Conservation (phyloP, 2,797 vertebrate genomes). For the Macroramphosus scolopax region DNA sequence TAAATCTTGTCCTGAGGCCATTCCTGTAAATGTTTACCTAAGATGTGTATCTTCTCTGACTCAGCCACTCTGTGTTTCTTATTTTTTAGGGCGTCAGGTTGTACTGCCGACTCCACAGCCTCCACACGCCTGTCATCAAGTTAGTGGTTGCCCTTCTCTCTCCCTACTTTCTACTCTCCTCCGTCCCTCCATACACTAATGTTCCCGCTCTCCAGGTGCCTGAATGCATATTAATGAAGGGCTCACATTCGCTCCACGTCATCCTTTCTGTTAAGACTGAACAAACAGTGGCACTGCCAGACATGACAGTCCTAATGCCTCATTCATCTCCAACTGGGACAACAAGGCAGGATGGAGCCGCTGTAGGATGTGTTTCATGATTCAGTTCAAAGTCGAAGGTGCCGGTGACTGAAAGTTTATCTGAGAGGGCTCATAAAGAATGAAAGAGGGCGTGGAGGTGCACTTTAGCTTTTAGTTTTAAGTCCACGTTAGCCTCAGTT, state of each 20-base stretch:
- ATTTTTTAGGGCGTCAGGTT: conserved; percentile 88
- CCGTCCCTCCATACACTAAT: conserved; percentile 22
- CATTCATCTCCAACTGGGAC: conserved; percentile 16
- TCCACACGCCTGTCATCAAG: conserved; percentile 93
- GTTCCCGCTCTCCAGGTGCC: conserved; percentile 46
- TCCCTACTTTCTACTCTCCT: neutral
- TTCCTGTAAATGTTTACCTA: conserved; percentile 52
- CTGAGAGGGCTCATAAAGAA: too few relatives aligned
- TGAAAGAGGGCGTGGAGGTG: too few relatives aligned
- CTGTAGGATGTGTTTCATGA: too few relatives aligned
- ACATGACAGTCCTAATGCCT: conserved; percentile 18
- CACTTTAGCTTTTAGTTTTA: too few relatives aligned
- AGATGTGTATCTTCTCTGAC: conserved; percentile 61
- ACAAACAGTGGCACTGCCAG: conserved; percentile 31
- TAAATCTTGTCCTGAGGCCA: conserved; percentile 28
- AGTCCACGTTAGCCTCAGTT: too few relatives aligned
- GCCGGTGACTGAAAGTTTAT: too few relatives aligned
- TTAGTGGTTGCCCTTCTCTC: conserved; percentile 77
- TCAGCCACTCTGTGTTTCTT: conserved; percentile 46
- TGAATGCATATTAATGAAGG: conserved; percentile 60
- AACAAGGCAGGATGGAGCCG: conserved; percentile 2
- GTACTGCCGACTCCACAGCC: conserved; percentile 96
- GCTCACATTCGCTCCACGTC: conserved; percentile 33
- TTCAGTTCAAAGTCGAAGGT: too few relatives aligned
- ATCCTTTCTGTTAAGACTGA: conserved; percentile 32